Evolutionary conservation across 1,140 invertebrate genomes (phyloP).

Genomic region (Cyclina sinensis): DNA sequence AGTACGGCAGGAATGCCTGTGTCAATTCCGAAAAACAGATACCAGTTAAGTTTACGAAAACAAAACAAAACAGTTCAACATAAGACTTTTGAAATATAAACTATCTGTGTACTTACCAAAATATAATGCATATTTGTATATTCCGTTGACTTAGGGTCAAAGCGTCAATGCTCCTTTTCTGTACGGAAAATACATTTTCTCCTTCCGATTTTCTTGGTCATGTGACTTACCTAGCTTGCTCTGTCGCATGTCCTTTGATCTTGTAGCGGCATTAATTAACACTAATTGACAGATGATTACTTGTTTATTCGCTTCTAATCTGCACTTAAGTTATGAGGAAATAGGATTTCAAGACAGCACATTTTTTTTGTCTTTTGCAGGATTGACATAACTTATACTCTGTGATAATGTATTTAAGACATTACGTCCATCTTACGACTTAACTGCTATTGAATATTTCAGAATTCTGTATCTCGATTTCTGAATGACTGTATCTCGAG

Average conservation of each 20-base stretch:
- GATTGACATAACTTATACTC: too few species aligned
- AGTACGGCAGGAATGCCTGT: neutral
- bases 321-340: neutral
- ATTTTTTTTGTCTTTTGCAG: too few species aligned
- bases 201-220: conserved; percentile 45
- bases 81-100: neutral
- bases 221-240: conserved; percentile 48
- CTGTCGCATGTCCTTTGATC: neutral
- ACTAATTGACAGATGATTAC: conserved; percentile 28
- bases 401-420: too few species aligned
- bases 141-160: neutral
- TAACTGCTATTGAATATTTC: too few species aligned
- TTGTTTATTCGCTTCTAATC: neutral
- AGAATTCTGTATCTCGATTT: too few species aligned
- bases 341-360: too few species aligned
- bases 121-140: too few species aligned
- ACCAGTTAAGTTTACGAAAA: neutral
- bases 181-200: neutral
- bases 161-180: neutral
- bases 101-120: too few species aligned
- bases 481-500: too few species aligned
- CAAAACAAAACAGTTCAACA: neutral
- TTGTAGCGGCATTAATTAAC: conserved; percentile 20
- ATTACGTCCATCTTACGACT: too few species aligned
- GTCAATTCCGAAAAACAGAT: neutral